Conservation (phyloP, 2,797 vertebrate genomes). For the Nothura maculosa region DNA sequence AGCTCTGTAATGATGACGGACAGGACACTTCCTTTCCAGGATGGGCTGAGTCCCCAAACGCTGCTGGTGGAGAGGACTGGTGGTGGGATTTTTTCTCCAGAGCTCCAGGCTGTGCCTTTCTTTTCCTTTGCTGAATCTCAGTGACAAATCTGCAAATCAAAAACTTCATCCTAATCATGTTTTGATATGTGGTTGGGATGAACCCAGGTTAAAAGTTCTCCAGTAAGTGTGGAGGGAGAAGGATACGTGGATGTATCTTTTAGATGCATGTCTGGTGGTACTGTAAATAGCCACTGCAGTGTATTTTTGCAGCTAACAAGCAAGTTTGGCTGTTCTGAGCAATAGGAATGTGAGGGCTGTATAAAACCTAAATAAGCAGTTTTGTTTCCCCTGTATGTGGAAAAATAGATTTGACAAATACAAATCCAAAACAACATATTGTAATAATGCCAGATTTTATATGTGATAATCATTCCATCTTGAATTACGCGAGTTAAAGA, state of each 20-base stretch:
- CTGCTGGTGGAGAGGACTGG: background rate
- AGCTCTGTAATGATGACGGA: conserved; percentile 40
- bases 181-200: background rate
- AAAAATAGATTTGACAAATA: background rate
- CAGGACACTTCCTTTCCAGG: conserved; percentile 19
- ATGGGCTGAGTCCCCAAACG: background rate
- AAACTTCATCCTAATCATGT: background rate
- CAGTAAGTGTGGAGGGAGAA: background rate
- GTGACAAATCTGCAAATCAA: conserved; percentile 9
- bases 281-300: background rate
- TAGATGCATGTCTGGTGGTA: background rate
- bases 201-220: background rate
- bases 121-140: background rate
- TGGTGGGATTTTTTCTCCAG: background rate
- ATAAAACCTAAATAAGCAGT: background rate
- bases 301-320: background rate
- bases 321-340: background rate
- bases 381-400: background rate
- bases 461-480: background rate
- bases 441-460: background rate
- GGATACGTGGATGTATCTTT: background rate
- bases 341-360: background rate
- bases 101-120: background rate
- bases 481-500: background rate
- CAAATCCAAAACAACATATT: background rate